These are phyloP conservation scores for Drosophila ustulata DNA, from an alignment of 2,888 invertebrate genomes.

Conservation along the genomic window DNA sequence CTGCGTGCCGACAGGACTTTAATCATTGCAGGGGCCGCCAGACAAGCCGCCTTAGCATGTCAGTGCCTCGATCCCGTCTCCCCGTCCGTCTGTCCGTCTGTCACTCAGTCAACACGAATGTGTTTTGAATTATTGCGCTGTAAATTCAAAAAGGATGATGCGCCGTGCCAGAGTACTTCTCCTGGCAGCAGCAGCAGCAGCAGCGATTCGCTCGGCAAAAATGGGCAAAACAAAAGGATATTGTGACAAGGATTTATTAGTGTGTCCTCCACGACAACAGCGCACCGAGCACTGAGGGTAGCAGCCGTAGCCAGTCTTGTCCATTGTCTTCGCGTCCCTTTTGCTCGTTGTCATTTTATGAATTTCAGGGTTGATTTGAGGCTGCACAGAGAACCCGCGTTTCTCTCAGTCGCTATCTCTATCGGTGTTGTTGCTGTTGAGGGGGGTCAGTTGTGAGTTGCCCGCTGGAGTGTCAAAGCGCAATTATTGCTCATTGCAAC, in stretches of 20 bases:
- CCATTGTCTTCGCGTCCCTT: constrained; percentile 57
- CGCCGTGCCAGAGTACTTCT: constrained; percentile 15
- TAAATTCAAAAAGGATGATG: constrained; percentile 77
- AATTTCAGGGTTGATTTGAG: constrained; percentile 69
- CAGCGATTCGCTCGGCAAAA: constrained; percentile 45
- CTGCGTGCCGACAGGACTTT: constrained; percentile 77
- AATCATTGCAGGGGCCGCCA: constrained; percentile 56
- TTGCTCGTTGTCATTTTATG: constrained; percentile 54
- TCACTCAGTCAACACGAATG: constrained; percentile 75
- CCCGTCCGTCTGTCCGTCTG: constrained; percentile 12
- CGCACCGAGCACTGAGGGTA: constrained; percentile 9
- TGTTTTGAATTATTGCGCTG: constrained; percentile 79
- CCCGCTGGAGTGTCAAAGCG: constrained; percentile 65
- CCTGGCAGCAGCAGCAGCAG: constrained; percentile 27
- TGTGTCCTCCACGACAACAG: constrained; percentile 35
- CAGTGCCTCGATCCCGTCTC: constrained; percentile 6
- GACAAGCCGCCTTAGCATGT: constrained; percentile 31
- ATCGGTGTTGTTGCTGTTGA: not conserved
- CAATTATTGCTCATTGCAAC: constrained; percentile 64
- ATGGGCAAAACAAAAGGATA: constrained; percentile 77
- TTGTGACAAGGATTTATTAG: constrained; percentile 80
- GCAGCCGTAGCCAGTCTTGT: constrained; percentile 20
- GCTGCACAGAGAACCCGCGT: constrained; percentile 11
- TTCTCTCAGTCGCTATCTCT: not conserved
- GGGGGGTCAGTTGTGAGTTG: constrained; percentile 27